A percentile compares a stretch with the other conserved stretches of the same genome.
These are phyloP conservation scores for Orientallactaga bullata DNA, from an alignment of 2,113 vertebrate species.

Conservation along the genomic window DNA sequence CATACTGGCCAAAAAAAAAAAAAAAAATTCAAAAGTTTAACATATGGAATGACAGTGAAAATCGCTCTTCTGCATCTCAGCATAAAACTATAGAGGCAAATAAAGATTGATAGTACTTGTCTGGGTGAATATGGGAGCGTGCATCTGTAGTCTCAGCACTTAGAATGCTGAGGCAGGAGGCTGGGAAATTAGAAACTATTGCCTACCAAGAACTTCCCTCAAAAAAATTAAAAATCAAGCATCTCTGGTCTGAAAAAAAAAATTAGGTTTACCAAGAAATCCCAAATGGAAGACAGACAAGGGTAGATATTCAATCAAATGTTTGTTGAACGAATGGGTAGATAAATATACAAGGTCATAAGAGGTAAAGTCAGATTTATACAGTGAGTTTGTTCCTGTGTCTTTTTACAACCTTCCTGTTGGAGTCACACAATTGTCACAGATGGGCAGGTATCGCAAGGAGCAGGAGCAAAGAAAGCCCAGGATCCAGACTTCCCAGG, in stretches of 20 bases:
- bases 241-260: background rate
- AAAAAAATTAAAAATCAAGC: too few relatives aligned
- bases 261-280: constrained; percentile 15
- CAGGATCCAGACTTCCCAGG: background rate
- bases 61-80: too few relatives aligned
- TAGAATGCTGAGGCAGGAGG: too few relatives aligned
- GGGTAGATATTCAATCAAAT: background rate
- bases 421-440: background rate
- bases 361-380: background rate
- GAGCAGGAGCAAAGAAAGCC: background rate
- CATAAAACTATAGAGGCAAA: too few relatives aligned
- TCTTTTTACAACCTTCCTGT: background rate
- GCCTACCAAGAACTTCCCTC: too few relatives aligned
- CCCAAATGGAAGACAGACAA: background rate
- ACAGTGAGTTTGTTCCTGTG: background rate
- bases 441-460: background rate
- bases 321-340: constrained; percentile 27
- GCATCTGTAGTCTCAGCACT: too few relatives aligned
- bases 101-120: too few relatives aligned
- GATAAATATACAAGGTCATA: constrained; percentile 25
- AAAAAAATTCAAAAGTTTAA: too few relatives aligned
- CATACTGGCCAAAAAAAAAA: too few relatives aligned
- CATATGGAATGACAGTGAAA: too few relatives aligned
- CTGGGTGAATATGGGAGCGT: too few relatives aligned
- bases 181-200: too few relatives aligned